Evolutionary conservation across 2,888 invertebrate genomes (phyloP), one percentile per base, ranked within the genome.

Genomic region (Apocheima hispidaria): DNA sequence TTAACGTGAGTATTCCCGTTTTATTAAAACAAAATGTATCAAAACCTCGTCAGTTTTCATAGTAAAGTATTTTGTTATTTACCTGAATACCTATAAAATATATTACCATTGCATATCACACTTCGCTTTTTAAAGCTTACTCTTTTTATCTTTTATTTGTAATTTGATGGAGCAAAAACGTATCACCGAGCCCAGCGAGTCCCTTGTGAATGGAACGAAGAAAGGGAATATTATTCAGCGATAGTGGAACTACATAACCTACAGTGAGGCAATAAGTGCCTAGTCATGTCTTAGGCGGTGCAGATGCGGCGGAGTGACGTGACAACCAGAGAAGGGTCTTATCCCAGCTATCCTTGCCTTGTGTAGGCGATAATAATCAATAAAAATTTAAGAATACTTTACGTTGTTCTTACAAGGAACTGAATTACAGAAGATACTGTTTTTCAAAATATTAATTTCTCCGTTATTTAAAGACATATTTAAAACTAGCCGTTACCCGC

Each of bases 291-390:
- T 36, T n/a, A 5, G 3, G 7, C 6, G n/a, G 12, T 40, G 21
- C 21, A 21, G 40, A 21, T 40, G 40, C 4, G 40, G 40, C 20
- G 21, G 38, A 40, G 40, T 40, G 40, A 40, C 40, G 40, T 40
- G 14, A 9, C 38, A 36, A 6, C 36, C 6, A 16, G 36, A 14
- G 14, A 16, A 7, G 14, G 36, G 12, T 33, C 14, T 33, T 33
- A 4, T 4, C n/a, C 4, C 33, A 33, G 4, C 12, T 4, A 36
- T 16, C 5, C 6, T 36, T 9, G 14, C 4, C 1, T n/a, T n/a
- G 14, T n/a, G 35, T 1, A n/a, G n/a, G 35, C 35, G 10, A 28
- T n/a, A n/a, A n/a, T n/a, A n/a, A n/a, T n/a, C n/a, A n/a, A n/a
- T n/a, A n/a, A n/a, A 28, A 28, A 9, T 2, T 6, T 28, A 7